Conservation (phyloP, 2,888 invertebrate genomes). For the Gastrophysa polygoni region DNA sequence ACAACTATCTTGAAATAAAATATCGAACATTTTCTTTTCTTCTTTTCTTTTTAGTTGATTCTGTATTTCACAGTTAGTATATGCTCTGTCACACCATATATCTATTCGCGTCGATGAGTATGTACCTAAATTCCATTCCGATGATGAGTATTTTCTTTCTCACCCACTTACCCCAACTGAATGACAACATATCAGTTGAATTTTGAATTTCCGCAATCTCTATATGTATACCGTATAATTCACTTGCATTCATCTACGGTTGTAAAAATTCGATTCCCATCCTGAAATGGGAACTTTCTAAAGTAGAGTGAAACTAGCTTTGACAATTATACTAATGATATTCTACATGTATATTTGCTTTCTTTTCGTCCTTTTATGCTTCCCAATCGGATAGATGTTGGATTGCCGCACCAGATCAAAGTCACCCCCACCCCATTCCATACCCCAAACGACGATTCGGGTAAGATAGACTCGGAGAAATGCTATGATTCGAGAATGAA, state of each 20-base stretch:
- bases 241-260: no score
- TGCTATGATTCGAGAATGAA: background rate
- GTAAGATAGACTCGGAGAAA: constrained; percentile 59
- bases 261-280: background rate
- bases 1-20: no score
- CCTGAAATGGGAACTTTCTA: background rate
- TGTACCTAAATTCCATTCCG: no score
- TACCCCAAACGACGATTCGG: constrained; percentile 69
- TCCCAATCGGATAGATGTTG: constrained; percentile 57
- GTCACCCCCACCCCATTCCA: constrained; percentile 71
- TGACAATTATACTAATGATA: constrained; percentile 20
- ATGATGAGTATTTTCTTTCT: no score
- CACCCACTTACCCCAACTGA: no score
- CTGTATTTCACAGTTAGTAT: no score
- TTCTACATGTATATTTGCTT: constrained; percentile 41
- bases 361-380: constrained; percentile 1
- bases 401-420: constrained; percentile 67
- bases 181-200: no score
- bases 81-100: no score
- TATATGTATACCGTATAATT: background rate
- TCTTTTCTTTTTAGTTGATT: no score
- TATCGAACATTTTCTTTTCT: no score
- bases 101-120: no score
- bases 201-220: no score
- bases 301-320: background rate